Conservation (phyloP, 2,113 vertebrate genomes). For the Nycticorax nycticorax region DNA sequence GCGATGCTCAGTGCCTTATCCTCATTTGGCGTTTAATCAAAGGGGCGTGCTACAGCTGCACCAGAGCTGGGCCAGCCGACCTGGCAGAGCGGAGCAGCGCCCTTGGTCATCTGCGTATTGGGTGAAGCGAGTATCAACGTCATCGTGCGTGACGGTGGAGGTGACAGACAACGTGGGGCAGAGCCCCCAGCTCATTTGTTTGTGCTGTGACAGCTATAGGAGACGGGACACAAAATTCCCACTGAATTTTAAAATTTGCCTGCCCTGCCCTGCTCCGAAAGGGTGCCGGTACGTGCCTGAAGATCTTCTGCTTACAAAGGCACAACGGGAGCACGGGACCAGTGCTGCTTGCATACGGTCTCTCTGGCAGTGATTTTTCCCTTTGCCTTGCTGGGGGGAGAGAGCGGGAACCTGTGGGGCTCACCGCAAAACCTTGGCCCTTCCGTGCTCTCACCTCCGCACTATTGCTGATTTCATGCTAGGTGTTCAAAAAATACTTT, state of each 20-base stretch:
- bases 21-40: neutral
- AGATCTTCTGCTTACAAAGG: neutral
- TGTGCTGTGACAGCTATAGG: neutral
- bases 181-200: neutral
- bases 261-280: neutral
- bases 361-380: neutral
- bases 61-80: neutral
- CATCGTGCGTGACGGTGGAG: rapidly evolving
- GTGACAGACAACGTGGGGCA: neutral
- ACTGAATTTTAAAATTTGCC: neutral
- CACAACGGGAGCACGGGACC: neutral
- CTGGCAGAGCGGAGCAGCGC: neutral
- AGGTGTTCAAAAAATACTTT: neutral
- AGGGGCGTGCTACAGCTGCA: neutral
- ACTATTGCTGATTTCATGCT: no score
- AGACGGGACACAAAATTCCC: neutral
- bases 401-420: neutral
- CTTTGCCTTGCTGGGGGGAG: neutral
- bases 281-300: neutral
- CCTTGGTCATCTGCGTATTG: neutral
- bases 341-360: neutral
- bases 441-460: neutral
- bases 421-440: no score
- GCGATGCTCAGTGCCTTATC: neutral
- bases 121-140: neutral